phyloP scores from a whole-genome alignment of 2,113 vertebrate genomes.

The Psilopogon haemacephalus region DNA sequence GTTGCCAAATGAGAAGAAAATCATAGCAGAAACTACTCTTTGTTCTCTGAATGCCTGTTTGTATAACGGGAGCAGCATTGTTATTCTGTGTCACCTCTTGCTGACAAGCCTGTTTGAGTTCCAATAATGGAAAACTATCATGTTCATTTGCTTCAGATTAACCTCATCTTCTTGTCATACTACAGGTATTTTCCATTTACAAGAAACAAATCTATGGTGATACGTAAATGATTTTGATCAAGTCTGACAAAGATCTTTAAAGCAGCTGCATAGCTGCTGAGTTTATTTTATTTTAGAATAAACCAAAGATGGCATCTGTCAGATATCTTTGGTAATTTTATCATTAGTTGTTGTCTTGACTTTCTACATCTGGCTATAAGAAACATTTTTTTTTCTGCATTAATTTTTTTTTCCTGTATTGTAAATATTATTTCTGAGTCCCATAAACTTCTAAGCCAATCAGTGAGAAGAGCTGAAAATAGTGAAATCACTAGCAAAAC shows the following conservation, averaged over 20 bases:
- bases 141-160: conserved; percentile 68
- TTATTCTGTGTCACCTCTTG: conserved; percentile 49
- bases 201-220: conserved; percentile 56
- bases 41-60: conserved; percentile 16
- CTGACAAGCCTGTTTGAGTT: conserved; percentile 57
- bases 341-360: conserved; percentile 5
- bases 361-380: conserved; percentile 19
- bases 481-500: background rate
- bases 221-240: conserved; percentile 64
- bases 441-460: background rate
- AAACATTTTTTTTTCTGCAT: background rate
- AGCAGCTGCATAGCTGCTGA: conserved; percentile 18
- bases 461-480: background rate
- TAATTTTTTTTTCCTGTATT: background rate
- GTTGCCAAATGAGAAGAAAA: conserved; percentile 19
- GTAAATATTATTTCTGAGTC: background rate
- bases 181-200: conserved; percentile 59
- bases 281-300: conserved; percentile 36
- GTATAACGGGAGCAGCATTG: conserved; percentile 1
- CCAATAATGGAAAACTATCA: conserved; percentile 64
- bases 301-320: conserved; percentile 41
- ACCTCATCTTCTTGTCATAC: conserved; percentile 68
- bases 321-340: conserved; percentile 45
- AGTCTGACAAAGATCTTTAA: conserved; percentile 60
- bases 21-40: background rate